Base-by-base conservation (phyloP, 2,797 vertebrate genomes). In the Urophycis tenuis region DNA sequence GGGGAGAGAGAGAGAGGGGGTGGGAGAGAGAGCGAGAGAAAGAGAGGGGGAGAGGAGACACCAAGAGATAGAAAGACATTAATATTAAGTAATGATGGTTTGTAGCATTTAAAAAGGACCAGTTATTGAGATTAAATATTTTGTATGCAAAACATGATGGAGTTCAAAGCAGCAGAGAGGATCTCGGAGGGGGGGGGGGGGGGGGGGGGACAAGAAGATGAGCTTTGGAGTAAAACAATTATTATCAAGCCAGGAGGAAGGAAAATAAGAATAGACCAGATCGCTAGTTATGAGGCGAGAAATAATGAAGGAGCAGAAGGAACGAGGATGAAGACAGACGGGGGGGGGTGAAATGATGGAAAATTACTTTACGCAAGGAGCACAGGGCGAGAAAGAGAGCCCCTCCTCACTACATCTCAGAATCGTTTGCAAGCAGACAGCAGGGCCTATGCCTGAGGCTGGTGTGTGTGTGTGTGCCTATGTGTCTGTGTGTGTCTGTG, bases 81-180 rank as follows among this genome's bases (percentile, higher is more conserved):
- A 49, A 71, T 25, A 77, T 39, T 74, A 79, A 85, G 70, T 85
- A 84, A 85, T 83, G 82, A 82, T 80, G 79, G 74, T 35, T 77
- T 82, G 60, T 72, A 80, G 80, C 75, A 87, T 85, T 82, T 77
- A 85, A 78, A 82, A 81, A 74, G 73, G 41, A 49, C 67, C 80
- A 74, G 76, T 73, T 80, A 82, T 80, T 85, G 75, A 85, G 75
- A 35, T 77, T 81, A 83, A 31, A 81, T 76, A 83, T 71, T 45
- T 77, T 78, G 41, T 79, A 79, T 75, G 69, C 69, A 78, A 79
- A 73, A 80, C 83, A 86, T 85, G 78, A 85, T 75, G 79, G 76
- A 85, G 81, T 79, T 41, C 77, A 86, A 81, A 45, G 53, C 0
- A 49, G 32, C 0, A 10, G 31, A 45, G 15, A 53, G 35, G 73